A percentile compares a stretch with the other conserved stretches of the same genome.
Conservation (phyloP, 2,113 vertebrate genomes). For the Falco punctatus region DNA sequence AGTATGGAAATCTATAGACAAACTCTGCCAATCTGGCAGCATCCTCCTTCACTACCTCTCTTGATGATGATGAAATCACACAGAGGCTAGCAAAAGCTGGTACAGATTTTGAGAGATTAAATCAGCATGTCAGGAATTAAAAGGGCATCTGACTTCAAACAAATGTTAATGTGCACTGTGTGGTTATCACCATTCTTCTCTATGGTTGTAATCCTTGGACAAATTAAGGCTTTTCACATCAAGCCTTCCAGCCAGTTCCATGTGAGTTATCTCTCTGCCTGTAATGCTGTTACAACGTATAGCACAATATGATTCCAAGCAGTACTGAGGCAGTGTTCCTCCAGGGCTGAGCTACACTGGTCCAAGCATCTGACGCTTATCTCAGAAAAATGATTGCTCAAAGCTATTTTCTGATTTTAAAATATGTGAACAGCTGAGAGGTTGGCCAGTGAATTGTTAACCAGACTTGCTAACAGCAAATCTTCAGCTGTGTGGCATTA, state of each 20-base stretch:
- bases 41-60: not conserved
- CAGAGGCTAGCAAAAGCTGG: not conserved
- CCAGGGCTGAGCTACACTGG: not conserved
- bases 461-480: not conserved
- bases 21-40: not conserved
- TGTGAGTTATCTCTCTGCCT: not conserved
- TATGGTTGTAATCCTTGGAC: not conserved
- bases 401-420: constrained; percentile 33
- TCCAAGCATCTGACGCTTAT: not conserved
- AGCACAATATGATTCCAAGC: not conserved
- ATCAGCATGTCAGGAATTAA: not conserved
- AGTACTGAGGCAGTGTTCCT: not conserved
- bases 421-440: constrained; percentile 9
- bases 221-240: not conserved
- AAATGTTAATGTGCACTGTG: not conserved
- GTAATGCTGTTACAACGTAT: not conserved
- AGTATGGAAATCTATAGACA: not conserved
- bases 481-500: not conserved
- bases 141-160: not conserved
- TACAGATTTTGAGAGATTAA: not conserved
- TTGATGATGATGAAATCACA: not conserved
- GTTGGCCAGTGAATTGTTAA: not conserved
- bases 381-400: constrained; percentile 18
- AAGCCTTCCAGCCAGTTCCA: not conserved
- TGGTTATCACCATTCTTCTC: not conserved